Evolutionary conservation across 2,888 invertebrate genomes (phyloP).

Genomic region (Amblyteles armatorius): DNA sequence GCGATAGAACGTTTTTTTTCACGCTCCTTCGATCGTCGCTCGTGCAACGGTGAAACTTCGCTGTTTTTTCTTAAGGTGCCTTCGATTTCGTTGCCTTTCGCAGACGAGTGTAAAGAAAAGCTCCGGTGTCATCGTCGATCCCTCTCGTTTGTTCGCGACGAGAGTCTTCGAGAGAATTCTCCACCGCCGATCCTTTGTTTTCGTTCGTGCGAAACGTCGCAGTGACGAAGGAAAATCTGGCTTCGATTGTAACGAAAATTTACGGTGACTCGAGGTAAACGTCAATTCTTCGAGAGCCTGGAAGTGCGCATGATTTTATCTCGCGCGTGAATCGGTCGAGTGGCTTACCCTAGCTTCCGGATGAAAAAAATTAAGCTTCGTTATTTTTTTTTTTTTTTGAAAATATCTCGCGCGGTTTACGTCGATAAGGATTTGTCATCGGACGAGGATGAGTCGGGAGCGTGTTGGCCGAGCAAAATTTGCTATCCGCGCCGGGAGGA

Average conservation of each 20-base stretch:
- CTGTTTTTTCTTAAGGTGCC: not conserved
- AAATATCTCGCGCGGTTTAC: not conserved
- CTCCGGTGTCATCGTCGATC: not conserved
- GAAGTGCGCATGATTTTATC: conserved; percentile 50
- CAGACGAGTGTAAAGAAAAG: not conserved
- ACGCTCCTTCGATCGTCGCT: not conserved
- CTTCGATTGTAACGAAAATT: not conserved
- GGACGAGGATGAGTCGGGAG: not conserved
- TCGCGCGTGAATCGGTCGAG: conserved; percentile 48
- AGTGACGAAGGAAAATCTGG: not conserved
- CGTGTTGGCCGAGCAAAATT: conserved; percentile 11
- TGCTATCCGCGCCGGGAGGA: not conserved
- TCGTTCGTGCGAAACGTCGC: not conserved
- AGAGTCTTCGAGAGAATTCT: no score
- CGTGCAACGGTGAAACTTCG: not conserved
- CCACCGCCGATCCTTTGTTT: no score
- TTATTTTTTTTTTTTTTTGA: not conserved
- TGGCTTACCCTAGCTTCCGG: conserved; percentile 38
- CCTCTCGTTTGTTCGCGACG: no score
- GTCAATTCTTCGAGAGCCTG: conserved; percentile 18
- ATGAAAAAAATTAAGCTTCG: not conserved
- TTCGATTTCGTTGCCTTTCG: not conserved
- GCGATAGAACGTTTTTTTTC: not conserved
- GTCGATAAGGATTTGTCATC: conserved; percentile 34
- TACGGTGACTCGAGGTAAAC: not conserved